These are phyloP conservation scores for Amblyraja radiata DNA, from an alignment of 2,797 vertebrate species.

Conservation along the genomic window DNA sequence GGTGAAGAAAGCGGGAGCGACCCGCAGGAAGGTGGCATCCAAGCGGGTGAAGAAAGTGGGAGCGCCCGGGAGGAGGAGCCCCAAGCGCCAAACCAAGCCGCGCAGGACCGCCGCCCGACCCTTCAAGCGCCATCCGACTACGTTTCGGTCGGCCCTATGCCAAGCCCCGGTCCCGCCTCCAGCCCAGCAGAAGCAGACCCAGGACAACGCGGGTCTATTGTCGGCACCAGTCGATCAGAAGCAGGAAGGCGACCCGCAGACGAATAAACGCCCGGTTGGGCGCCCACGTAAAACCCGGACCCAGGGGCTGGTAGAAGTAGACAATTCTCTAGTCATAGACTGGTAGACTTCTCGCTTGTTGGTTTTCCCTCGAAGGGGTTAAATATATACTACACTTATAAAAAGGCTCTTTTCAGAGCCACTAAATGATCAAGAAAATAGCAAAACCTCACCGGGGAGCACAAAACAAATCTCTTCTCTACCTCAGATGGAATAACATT, in stretches of 20 bases:
- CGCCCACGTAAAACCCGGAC: neutral
- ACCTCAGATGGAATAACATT: too few species aligned
- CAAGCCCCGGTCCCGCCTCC: neutral
- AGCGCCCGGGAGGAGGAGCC: too few species aligned
- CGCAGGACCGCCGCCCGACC: neutral
- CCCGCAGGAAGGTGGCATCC: neutral
- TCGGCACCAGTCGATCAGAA: neutral
- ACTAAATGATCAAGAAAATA: neutral
- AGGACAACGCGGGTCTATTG: neutral
- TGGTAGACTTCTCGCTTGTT: too few species aligned
- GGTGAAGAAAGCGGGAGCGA: neutral
- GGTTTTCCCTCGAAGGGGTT: neutral
- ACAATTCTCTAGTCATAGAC: too few species aligned
- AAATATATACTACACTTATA: neutral
- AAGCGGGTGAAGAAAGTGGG: neutral
- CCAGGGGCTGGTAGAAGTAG: too few species aligned
- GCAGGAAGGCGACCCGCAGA: neutral
- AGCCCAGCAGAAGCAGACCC: too few species aligned
- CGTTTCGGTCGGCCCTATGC: neutral
- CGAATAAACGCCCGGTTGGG: neutral
- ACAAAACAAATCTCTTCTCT: too few species aligned
- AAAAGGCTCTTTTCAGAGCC: conserved; percentile 36
- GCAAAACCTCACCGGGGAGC: neutral
- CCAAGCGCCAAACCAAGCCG: neutral
- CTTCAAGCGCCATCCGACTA: neutral